phyloP scores from a whole-genome alignment of 2,113 vertebrate species.

The Phyllostomus hastatus region DNA sequence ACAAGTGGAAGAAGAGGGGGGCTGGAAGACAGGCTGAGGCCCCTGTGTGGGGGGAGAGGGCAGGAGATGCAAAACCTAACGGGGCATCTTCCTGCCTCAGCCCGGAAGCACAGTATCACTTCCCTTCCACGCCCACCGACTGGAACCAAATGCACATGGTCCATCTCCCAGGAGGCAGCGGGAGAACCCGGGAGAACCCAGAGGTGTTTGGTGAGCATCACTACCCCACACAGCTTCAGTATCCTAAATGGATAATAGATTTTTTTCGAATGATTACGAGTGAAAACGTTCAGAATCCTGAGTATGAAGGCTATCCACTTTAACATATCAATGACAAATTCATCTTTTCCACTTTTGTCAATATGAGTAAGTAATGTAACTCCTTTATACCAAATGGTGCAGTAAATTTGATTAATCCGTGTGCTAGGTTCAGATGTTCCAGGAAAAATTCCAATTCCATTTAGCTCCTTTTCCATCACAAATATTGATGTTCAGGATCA shows the following conservation, averaged over 20 bases:
- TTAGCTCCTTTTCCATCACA: constrained; percentile 56
- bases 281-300: constrained; percentile 10
- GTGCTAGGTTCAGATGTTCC: constrained; percentile 58
- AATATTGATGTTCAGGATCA: constrained; percentile 68
- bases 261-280: background rate
- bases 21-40: background rate
- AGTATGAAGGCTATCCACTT: constrained; percentile 46
- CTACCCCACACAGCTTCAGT: background rate
- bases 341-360: constrained; percentile 65
- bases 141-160: background rate
- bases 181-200: rapidly evolving
- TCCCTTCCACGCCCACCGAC: background rate
- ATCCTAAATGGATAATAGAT: constrained; percentile 31
- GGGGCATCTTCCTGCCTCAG: background rate
- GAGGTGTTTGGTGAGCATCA: background rate
- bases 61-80: background rate
- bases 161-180: background rate
- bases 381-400: constrained; percentile 58
- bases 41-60: rapidly evolving
- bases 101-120: background rate
- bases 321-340: constrained; percentile 54
- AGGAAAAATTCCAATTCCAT: constrained; percentile 73
- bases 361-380: constrained; percentile 55
- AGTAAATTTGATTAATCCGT: constrained; percentile 69
- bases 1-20: background rate